These are phyloP conservation scores for Urocitellus parryii DNA, from an alignment of 2,113 vertebrate genomes.

Conservation along the genomic window DNA sequence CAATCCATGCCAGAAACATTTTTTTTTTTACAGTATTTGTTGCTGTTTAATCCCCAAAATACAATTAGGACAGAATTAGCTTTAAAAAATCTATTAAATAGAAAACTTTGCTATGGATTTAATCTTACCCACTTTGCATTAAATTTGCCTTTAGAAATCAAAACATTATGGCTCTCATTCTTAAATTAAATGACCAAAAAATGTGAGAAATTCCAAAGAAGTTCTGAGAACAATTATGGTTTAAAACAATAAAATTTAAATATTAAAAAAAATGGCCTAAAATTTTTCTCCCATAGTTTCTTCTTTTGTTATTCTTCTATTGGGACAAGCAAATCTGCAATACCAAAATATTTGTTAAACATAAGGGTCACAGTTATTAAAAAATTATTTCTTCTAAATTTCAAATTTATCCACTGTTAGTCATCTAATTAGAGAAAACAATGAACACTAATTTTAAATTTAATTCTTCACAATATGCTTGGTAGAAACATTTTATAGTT, in stretches of 20 bases:
- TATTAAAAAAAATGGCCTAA: conserved; percentile 63
- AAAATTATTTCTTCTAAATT: conserved; percentile 70
- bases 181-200: conserved; percentile 69
- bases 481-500: background rate
- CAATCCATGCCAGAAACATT: background rate
- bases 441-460: conserved; percentile 71
- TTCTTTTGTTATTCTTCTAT: conserved; percentile 77
- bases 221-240: conserved; percentile 73
- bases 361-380: conserved; percentile 69
- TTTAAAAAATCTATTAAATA: conserved; percentile 74
- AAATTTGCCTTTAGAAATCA: conserved; percentile 69
- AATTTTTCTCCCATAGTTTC: conserved; percentile 49
- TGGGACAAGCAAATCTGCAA: conserved; percentile 63
- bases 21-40: conserved; percentile 63
- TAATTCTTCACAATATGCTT: conserved; percentile 70
- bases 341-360: conserved; percentile 26
- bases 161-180: conserved; percentile 76
- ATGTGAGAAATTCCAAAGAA: conserved; percentile 69
- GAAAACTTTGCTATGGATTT: conserved; percentile 80
- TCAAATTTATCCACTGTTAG: conserved; percentile 44
- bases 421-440: conserved; percentile 65
- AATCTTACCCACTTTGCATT: conserved; percentile 71
- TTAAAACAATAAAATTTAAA: conserved; percentile 70
- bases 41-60: conserved; percentile 72
- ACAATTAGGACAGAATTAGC: conserved; percentile 79